Base-by-base conservation (phyloP, 1,140 invertebrate species). In the Eumaeus atala region DNA sequence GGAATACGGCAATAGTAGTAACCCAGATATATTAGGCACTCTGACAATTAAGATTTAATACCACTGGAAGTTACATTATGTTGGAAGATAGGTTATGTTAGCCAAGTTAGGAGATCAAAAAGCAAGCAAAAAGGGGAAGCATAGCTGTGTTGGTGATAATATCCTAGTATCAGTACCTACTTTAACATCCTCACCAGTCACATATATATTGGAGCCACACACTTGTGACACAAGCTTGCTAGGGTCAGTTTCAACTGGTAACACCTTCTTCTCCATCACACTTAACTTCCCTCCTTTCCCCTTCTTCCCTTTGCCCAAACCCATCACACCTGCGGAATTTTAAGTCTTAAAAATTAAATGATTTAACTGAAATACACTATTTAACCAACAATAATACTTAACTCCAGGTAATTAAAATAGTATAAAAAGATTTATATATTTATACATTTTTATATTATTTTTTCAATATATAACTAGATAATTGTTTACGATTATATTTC, bases 171-270 rank as follows among this genome's bases (percentile, higher is more conserved):
- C 37, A 34, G 44, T 9, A 28, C 42, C 48, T 65, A 91, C 86
- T 83, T 95, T 90, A 12, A 97, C 81, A 77, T 97, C 95, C 85
- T 96, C 90, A 35, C 93, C 93, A 8, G 92, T 92, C 8, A 72
- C 51, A 34, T 90, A 88, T 53, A 96, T 92, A 79, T 97, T 97
- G 51, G 92, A 93, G 4, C 97, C 97, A 76, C 96, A 98, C n/a
- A 94, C 92, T 76, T 91, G 93, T 48, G 87, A 94, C 0, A 95
- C 89, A 36, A 98, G 86, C 74, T 93, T 95, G 10, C 93, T 74
- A 0, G 93, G 81, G 87, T 98, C 96, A 1, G 92, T 96, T 89
- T 97, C 96, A 3, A 97, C 96, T 1, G 94, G 93, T 54, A 97
- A 77, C 28, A 91, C 76, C 69, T 91, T 91, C 71, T 95, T 96